Evolutionary conservation across 92 coral and sea anemone species (phyloP).

Genomic region (Galaxea fascicularis): DNA sequence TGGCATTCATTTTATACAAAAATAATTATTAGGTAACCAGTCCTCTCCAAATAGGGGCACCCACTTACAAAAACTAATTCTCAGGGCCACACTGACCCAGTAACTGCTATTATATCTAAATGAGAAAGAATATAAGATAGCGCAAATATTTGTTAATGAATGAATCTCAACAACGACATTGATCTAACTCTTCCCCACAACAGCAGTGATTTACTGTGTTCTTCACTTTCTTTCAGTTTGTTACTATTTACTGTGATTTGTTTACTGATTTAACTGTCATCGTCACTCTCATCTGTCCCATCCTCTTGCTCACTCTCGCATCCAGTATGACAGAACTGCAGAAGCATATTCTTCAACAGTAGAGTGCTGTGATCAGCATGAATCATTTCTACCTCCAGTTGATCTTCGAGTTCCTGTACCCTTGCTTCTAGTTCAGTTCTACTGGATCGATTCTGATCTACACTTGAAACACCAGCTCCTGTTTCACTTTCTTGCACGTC

Average conservation of each 20-base stretch:
- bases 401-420: conserved; percentile 43
- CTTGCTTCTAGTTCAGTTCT: conserved; percentile 50
- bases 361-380: conserved; percentile 29
- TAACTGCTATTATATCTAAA: conserved; percentile 23
- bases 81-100: conserved; percentile 33
- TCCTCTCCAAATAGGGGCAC: conserved; percentile 19
- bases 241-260: conserved; percentile 39
- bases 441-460: conserved; percentile 38
- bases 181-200: conserved; percentile 48
- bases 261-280: conserved; percentile 22
- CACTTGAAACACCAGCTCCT: conserved; percentile 42
- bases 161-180: conserved; percentile 34
- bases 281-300: conserved; percentile 33
- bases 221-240: conserved; percentile 34
- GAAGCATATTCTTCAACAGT: conserved; percentile 47
- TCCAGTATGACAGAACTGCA: conserved; percentile 51
- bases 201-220: too few relatives aligned
- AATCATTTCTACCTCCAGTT: conserved; percentile 44
- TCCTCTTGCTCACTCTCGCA: conserved; percentile 30
- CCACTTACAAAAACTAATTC: conserved; percentile 17
- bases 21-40: conserved; percentile 11
- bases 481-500: conserved; percentile 24
- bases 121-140: conserved; percentile 42
- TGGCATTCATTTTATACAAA: conserved; percentile 22
- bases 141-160: conserved; percentile 44